These are phyloP conservation scores for Cotesia typhae DNA, from an alignment of 1,140 invertebrate genomes.

Conservation along the genomic window DNA sequence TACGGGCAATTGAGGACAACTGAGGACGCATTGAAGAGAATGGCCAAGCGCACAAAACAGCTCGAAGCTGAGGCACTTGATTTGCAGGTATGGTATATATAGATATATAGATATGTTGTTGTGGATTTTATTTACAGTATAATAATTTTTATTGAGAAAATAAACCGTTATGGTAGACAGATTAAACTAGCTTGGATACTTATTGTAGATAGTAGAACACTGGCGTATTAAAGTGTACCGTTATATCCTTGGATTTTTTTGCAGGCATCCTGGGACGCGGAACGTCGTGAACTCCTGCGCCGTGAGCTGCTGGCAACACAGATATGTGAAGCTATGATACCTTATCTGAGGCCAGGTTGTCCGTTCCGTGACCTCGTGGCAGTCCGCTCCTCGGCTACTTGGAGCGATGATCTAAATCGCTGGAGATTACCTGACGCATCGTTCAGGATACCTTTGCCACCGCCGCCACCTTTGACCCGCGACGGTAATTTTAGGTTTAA, in stretches of 20 bases:
- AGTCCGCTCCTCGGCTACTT: conserved; percentile 56
- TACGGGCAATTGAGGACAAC: conserved; percentile 63
- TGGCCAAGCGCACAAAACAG: conserved; percentile 60
- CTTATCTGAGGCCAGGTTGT: conserved; percentile 62
- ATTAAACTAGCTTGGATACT: conserved; percentile 10
- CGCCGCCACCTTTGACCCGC: conserved; percentile 42
- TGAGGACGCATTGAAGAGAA: conserved; percentile 61
- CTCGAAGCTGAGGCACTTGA: conserved; percentile 60
- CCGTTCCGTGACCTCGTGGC: conserved; percentile 59
- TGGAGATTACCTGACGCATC: conserved; percentile 61
- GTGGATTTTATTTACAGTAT: conserved; percentile 9
- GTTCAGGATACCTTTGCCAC: conserved; percentile 55
- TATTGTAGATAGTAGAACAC: not conserved
- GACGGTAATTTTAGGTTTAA: conserved; percentile 28
- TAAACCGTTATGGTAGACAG: conserved; percentile 21
- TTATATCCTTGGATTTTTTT: conserved; percentile 25
- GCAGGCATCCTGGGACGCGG: conserved; percentile 63
- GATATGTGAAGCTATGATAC: conserved; percentile 62
- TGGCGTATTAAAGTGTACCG: conserved; percentile 20
- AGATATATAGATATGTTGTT: not conserved
- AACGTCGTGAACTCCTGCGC: conserved; percentile 60
- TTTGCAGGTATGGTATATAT: conserved; percentile 51
- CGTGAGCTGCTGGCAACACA: conserved; percentile 60
- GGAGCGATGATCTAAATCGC: conserved; percentile 60
- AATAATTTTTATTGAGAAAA: not conserved